These are phyloP conservation scores for Aphyosemion australe DNA, from an alignment of 2,113 vertebrate species.

Conservation along the genomic window DNA sequence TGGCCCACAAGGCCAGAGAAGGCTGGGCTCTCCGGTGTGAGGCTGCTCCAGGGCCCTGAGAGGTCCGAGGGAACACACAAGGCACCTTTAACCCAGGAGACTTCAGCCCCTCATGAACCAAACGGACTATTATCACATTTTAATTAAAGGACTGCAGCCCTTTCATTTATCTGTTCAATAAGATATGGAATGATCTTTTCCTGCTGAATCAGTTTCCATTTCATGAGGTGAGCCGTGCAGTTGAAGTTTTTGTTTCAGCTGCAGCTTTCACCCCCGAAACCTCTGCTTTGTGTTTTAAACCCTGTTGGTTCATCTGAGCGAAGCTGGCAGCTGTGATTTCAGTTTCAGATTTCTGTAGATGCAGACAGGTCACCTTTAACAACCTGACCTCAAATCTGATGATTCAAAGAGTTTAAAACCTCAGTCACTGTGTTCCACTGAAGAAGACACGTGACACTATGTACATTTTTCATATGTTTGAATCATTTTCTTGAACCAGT, in stretches of 20 bases:
- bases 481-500: no score
- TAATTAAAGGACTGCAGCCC: conserved; percentile 69
- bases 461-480: neutral
- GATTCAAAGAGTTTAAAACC: no score
- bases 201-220: conserved; percentile 48
- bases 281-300: conserved; percentile 1
- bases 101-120: conserved; percentile 39
- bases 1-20: conserved; percentile 72
- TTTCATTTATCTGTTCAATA: conserved; percentile 17
- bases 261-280: neutral
- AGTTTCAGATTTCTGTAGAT: neutral
- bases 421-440: neutral
- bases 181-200: conserved; percentile 43
- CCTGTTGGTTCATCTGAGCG: neutral
- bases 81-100: conserved; percentile 51
- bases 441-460: conserved; percentile 50
- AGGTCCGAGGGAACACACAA: conserved; percentile 49
- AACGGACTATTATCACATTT: conserved; percentile 74
- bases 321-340: neutral
- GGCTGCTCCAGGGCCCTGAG: conserved; percentile 60
- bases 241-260: conserved; percentile 32
- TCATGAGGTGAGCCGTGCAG: conserved; percentile 23
- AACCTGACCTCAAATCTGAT: no score
- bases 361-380: neutral
- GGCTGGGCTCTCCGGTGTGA: conserved; percentile 54